Conservation (phyloP, 2,888 invertebrate species). For the Sphaeridia pumilis region DNA sequence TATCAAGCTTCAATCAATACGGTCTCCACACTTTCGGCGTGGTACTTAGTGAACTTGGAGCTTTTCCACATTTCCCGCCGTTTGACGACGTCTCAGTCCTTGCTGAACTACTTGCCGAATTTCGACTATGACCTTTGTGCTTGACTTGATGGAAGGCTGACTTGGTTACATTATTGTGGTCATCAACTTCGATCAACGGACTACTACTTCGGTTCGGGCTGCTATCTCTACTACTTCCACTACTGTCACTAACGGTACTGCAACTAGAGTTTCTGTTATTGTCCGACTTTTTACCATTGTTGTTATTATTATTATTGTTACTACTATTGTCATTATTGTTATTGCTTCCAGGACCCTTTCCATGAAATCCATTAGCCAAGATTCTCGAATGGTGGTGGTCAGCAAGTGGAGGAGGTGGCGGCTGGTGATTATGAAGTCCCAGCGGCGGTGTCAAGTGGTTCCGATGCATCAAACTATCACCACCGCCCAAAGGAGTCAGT, state of each 20-base stretch:
- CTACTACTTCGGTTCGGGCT: conserved; percentile 1
- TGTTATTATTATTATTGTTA: background rate
- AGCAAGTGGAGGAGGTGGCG: too few species aligned
- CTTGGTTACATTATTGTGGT: too few species aligned
- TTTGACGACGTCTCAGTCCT: too few species aligned
- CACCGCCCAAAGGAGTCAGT: background rate
- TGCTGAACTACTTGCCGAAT: background rate
- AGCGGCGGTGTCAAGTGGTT: background rate
- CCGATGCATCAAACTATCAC: background rate
- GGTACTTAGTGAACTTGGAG: conserved; percentile 22
- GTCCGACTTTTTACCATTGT: background rate
- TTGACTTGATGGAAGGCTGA: conserved; percentile 34
- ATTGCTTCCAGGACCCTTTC: too few species aligned
- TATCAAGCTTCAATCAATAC: too few species aligned
- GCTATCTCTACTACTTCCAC: too few species aligned
- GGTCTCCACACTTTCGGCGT: conserved; percentile 35
- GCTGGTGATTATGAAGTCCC: background rate
- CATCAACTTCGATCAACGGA: background rate
- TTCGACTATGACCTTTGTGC: conserved; percentile 20
- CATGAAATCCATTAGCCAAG: too few species aligned
- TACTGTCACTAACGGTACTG: conserved; percentile 11
- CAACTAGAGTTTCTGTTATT: conserved; percentile 5
- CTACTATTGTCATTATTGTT: background rate
- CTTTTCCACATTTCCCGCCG: background rate
- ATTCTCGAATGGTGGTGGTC: too few species aligned